These are phyloP conservation scores for Calephelis perditalis DNA, from an alignment of 2,888 invertebrate species.

Conservation along the genomic window DNA sequence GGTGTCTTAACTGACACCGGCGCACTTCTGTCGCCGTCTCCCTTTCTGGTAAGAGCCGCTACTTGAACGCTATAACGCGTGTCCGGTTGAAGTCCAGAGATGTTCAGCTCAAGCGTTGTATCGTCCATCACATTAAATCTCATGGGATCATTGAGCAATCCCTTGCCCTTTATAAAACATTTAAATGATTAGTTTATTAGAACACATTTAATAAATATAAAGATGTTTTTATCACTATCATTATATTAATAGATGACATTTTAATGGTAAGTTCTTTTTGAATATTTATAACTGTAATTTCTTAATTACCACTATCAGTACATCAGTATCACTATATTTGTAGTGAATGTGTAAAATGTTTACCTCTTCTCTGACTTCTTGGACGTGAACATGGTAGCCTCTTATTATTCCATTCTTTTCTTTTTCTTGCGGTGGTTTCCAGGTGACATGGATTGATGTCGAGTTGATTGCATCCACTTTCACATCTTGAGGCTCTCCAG, in stretches of 20 bases:
- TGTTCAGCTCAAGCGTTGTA: slow-evolving; percentile 86
- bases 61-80: slow-evolving; percentile 96
- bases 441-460: slow-evolving; percentile 95
- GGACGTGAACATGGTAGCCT: slow-evolving; percentile 97
- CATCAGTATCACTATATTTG: no score
- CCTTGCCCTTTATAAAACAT: slow-evolving; percentile 78
- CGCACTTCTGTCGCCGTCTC: slow-evolving; percentile 95
- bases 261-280: no score
- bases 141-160: slow-evolving; percentile 91
- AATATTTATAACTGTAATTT: no score
- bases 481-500: slow-evolving; percentile 97
- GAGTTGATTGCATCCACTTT: slow-evolving; percentile 94
- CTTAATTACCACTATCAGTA: no score
- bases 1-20: slow-evolving; percentile 93
- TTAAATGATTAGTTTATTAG: not conserved
- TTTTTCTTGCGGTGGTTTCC: slow-evolving; percentile 95
- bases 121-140: slow-evolving; percentile 92
- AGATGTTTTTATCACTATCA: not conserved
- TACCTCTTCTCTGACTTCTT: slow-evolving; percentile 93
- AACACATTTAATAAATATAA: not conserved
- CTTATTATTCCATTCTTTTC: slow-evolving; percentile 97
- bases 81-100: slow-evolving; percentile 95
- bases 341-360: slow-evolving; percentile 22
- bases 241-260: no score
- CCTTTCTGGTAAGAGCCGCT: slow-evolving; percentile 96